Percentiles rank a stretch among this genome's conserved stretches.
These are phyloP conservation scores for Gadus chalcogrammus DNA, from an alignment of 2,113 vertebrate species.

Conservation along the genomic window DNA sequence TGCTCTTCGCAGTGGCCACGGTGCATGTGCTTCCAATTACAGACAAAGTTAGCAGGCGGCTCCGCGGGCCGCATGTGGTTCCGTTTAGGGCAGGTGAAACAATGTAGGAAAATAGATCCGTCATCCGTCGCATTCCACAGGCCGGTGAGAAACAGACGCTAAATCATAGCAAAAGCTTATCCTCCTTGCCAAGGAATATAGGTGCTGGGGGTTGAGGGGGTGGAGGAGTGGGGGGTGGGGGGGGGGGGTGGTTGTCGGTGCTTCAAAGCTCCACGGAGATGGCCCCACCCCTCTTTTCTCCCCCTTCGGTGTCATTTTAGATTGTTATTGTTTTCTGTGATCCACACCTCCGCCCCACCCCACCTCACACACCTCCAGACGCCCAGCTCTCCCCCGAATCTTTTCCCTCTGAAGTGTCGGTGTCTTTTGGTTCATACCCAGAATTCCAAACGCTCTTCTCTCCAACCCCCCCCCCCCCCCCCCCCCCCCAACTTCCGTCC, in stretches of 20 bases:
- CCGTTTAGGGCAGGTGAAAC: slow-evolving; percentile 78
- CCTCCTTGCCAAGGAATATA: slow-evolving; percentile 27
- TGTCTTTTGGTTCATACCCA: slow-evolving; percentile 17
- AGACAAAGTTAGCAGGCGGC: slow-evolving; percentile 56
- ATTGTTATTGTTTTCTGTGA: slow-evolving; percentile 21
- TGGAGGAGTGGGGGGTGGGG: slow-evolving; percentile 37
- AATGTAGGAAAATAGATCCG: slow-evolving; percentile 81
- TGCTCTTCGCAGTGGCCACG: slow-evolving; percentile 28
- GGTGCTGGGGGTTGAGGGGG: slow-evolving; percentile 29
- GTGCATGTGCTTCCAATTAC: slow-evolving; percentile 76
- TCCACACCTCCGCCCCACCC: not conserved
- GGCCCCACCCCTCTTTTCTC: slow-evolving; percentile 8
- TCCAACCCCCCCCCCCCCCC: slow-evolving; percentile 2
- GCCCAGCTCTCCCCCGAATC: slow-evolving; percentile 1
- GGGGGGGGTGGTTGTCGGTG: slow-evolving; percentile 22
- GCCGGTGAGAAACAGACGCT: slow-evolving; percentile 61
- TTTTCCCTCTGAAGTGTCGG: slow-evolving; percentile 14
- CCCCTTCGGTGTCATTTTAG: not conserved
- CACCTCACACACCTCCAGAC: not conserved
- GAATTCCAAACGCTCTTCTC: slow-evolving; percentile 15
- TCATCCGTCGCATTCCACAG: slow-evolving; percentile 68
- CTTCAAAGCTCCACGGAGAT: slow-evolving; percentile 49
- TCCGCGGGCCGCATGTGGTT: slow-evolving; percentile 67
- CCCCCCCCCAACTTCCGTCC: not conserved
- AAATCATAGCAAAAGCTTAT: slow-evolving; percentile 72